Percentiles rank a stretch among this genome's conserved stretches.
Conservation (phyloP, 2,113 vertebrate genomes). For the Brachypodius melanocephalos region DNA sequence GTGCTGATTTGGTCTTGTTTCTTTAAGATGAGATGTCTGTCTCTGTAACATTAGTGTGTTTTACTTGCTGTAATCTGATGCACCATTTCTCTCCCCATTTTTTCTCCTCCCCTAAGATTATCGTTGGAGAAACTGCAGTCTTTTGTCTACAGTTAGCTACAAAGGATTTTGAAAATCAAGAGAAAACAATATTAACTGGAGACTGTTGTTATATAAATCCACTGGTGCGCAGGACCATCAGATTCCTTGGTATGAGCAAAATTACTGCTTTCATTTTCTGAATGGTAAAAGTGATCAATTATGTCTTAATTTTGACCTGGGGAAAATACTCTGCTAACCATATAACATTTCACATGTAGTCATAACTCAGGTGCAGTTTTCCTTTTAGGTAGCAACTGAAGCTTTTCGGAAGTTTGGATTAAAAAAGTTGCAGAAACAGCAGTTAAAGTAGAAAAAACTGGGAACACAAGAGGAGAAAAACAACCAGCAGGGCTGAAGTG, state of each 20-base stretch:
- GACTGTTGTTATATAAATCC: slow-evolving; percentile 99
- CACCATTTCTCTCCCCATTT: slow-evolving; percentile 50
- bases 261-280: slow-evolving; percentile 39
- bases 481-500: neutral
- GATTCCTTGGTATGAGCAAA: slow-evolving; percentile 90
- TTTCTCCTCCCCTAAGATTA: slow-evolving; percentile 81
- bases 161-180: slow-evolving; percentile 93
- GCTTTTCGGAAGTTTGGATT: neutral
- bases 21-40: neutral
- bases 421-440: neutral
- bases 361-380: neutral
- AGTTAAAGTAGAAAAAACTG: neutral
- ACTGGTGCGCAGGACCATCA: slow-evolving; percentile 90
- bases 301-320: neutral
- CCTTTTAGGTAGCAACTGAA: neutral
- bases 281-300: neutral
- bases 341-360: neutral
- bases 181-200: slow-evolving; percentile 93
- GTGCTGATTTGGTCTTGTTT: neutral
- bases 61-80: slow-evolving; percentile 50
- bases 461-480: neutral
- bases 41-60: neutral
- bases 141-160: slow-evolving; percentile 96
- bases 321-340: neutral
- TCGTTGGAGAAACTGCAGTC: slow-evolving; percentile 91